Conservation (phyloP, 2,797 vertebrate species). For the Chelon labrosus region DNA sequence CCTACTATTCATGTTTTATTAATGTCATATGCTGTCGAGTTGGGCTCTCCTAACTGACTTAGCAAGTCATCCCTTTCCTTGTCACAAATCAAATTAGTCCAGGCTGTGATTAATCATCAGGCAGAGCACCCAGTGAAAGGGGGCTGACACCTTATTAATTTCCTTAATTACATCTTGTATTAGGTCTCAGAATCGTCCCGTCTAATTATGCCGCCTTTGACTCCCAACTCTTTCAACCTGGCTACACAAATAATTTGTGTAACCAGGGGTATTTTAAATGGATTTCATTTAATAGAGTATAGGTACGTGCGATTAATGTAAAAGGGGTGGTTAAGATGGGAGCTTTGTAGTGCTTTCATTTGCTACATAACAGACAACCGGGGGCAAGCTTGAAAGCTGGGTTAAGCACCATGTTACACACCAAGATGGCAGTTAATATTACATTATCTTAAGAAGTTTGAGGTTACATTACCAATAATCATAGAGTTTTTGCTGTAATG, state of each 20-base stretch:
- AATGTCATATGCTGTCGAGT: conserved; percentile 81
- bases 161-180: conserved; percentile 88
- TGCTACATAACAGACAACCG: background rate
- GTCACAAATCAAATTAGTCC: conserved; percentile 89
- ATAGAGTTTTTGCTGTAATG: conserved; percentile 7
- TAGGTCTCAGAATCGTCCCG: conserved; percentile 82
- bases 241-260: conserved; percentile 83
- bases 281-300: conserved; percentile 70
- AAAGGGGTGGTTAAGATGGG: conserved; percentile 33
- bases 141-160: conserved; percentile 88
- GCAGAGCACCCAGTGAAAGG: conserved; percentile 76
- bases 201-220: conserved; percentile 85
- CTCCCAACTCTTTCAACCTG: conserved; percentile 80
- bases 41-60: conserved; percentile 81
- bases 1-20: conserved; percentile 84
- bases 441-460: background rate
- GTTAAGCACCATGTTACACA: background rate
- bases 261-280: conserved; percentile 72
- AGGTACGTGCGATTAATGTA: conserved; percentile 71
- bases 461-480: background rate
- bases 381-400: conserved; percentile 2
- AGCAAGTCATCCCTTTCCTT: conserved; percentile 84
- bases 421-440: background rate
- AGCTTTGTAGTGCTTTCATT: conserved; percentile 36
- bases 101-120: conserved; percentile 87